Conservation (phyloP, 2,888 invertebrate species). For the Pseudolycoriella hygida region DNA sequence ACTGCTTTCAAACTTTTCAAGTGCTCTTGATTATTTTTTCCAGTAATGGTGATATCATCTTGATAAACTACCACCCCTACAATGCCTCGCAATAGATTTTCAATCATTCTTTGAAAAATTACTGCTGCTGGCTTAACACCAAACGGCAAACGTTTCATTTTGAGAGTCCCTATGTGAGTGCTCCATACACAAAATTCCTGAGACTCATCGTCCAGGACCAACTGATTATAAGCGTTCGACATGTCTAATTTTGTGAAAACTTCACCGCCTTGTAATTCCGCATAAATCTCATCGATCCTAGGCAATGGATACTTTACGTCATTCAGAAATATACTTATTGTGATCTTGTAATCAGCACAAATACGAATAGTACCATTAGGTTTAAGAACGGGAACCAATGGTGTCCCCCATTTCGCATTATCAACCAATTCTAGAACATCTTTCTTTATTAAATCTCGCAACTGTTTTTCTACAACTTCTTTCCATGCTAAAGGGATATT, state of each 20-base stretch:
- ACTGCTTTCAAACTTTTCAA: slow-evolving; percentile 14
- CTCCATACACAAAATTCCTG: slow-evolving; percentile 15
- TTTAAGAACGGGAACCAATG: slow-evolving; percentile 21
- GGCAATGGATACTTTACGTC: slow-evolving; percentile 6
- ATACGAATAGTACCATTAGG: slow-evolving; percentile 15
- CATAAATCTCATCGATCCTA: slow-evolving; percentile 5
- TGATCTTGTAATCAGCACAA: slow-evolving; percentile 11
- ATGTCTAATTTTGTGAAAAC: slow-evolving; percentile 2
- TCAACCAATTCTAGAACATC: slow-evolving; percentile 8
- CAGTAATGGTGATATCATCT: slow-evolving; percentile 16
- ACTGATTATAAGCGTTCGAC: slow-evolving; percentile 2
- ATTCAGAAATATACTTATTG: slow-evolving; percentile 7
- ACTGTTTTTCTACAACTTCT: slow-evolving; percentile 5
- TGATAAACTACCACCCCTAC: slow-evolving; percentile 15
- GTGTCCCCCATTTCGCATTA: slow-evolving; percentile 16
- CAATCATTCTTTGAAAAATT: slow-evolving; percentile 18
- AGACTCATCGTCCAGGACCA: slow-evolving; percentile 14
- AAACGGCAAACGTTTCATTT: slow-evolving; percentile 15
- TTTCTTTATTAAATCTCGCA: slow-evolving; percentile 5
- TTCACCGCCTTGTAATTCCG: slow-evolving; percentile 4
- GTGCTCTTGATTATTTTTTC: slow-evolving; percentile 13
- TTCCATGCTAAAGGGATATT: too few relatives aligned
- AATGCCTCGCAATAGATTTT: slow-evolving; percentile 14
- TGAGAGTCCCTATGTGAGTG: slow-evolving; percentile 16
- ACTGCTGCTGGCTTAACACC: slow-evolving; percentile 13